A percentile compares a stretch with the other conserved stretches of the same genome.
phyloP scores from a whole-genome alignment of 1,140 invertebrate species.

The Stegodyphus mimosarum region DNA sequence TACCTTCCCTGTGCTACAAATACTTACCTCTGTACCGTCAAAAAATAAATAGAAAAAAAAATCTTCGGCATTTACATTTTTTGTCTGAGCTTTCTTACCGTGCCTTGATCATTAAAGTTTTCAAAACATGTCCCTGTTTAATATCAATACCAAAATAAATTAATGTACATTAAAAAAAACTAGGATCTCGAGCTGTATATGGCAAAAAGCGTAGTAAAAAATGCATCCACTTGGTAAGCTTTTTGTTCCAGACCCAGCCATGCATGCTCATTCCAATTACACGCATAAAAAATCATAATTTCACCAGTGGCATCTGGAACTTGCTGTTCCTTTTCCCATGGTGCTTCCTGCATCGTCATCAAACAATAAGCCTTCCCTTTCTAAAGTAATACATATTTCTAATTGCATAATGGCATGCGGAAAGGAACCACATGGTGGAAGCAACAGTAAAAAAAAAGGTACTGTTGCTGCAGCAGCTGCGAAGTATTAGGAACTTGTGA shows the following conservation, averaged over 20 bases:
- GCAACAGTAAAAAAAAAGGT: background rate
- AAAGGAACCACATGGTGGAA: background rate
- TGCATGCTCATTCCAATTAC: conserved; percentile 12
- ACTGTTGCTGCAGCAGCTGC: background rate
- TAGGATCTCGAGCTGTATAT: no score
- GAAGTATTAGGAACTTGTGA: background rate
- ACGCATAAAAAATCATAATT: conserved; percentile 30
- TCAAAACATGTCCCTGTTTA: background rate
- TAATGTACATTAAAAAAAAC: background rate
- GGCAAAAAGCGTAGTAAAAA: no score
- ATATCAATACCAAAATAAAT: conserved; percentile 22
- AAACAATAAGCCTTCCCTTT: background rate
- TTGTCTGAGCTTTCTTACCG: no score
- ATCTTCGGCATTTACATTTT: no score
- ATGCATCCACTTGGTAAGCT: no score
- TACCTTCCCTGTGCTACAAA: no score
- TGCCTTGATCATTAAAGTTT: background rate
- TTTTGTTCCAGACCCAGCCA: background rate
- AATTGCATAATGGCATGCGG: conserved; percentile 17
- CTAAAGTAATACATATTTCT: conserved; percentile 15
- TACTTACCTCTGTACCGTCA: no score
- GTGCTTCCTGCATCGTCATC: background rate
- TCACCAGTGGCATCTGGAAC: conserved; percentile 11
- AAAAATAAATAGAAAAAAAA: no score
- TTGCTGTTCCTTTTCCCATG: conserved; percentile 8